Evolutionary conservation across 2,888 invertebrate genomes (phyloP).

Genomic region (Byasa hedistus): DNA sequence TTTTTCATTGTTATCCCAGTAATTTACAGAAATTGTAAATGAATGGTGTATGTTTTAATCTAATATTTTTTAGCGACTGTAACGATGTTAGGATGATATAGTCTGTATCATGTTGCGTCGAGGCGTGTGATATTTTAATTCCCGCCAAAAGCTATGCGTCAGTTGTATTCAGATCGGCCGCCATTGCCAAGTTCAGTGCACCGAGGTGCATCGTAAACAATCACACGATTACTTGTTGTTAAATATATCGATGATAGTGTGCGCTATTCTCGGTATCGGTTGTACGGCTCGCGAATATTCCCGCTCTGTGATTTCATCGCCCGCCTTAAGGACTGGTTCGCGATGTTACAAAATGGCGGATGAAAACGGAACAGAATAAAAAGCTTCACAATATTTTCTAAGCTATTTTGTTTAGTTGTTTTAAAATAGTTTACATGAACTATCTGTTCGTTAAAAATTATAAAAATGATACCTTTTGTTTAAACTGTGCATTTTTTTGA

Average conservation of each 20-base stretch:
- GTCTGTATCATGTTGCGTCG: too few species aligned
- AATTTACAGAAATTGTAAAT: too few species aligned
- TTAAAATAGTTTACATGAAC: too few species aligned
- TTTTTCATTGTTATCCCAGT: too few species aligned
- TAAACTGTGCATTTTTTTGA: too few species aligned
- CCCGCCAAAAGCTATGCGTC: conserved; percentile 26
- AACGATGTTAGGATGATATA: too few species aligned
- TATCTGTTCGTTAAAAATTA: too few species aligned
- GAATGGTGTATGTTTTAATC: too few species aligned
- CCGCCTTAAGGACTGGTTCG: neutral
- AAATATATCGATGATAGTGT: conserved; percentile 24
- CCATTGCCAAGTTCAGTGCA: conserved; percentile 63
- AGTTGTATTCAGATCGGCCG: conserved; percentile 44
- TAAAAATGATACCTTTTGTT: too few species aligned
- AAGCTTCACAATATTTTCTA: neutral
- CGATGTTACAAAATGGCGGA: conserved; percentile 4
- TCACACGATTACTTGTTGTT: conserved; percentile 22
- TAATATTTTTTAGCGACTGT: too few species aligned
- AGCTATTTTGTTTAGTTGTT: neutral
- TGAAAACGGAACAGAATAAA: neutral
- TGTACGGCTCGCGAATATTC: conserved; percentile 9
- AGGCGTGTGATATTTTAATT: neutral
- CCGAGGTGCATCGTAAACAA: conserved; percentile 37
- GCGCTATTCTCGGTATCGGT: neutral
- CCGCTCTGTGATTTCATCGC: conserved; percentile 7